These are phyloP conservation scores for Helicoverpa zea DNA, from an alignment of 1,140 invertebrate species.

Conservation along the genomic window DNA sequence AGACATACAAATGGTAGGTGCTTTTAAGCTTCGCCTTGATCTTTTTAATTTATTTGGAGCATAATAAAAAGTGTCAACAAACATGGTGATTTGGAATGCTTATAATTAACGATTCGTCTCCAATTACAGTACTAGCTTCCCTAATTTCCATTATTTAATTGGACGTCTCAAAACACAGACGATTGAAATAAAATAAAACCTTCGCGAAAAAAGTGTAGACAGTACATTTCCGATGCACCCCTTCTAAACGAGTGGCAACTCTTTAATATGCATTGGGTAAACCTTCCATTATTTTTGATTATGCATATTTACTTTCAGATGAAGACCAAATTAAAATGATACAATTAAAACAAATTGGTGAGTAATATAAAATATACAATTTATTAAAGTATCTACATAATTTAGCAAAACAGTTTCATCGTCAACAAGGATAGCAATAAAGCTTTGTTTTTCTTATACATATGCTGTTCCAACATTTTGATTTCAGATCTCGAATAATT, in stretches of 20 bases:
- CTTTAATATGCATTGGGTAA: slow-evolving; percentile 34
- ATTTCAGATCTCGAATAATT: slow-evolving; percentile 5
- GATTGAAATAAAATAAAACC: slow-evolving; percentile 14
- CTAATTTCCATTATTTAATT: slow-evolving; percentile 5
- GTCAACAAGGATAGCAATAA: slow-evolving; percentile 32
- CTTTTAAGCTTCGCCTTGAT: too few relatives aligned
- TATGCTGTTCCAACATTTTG: not conserved
- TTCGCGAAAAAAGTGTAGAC: slow-evolving; percentile 2
- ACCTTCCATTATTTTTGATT: slow-evolving; percentile 27
- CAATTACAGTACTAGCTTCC: not conserved
- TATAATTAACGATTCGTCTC: not conserved
- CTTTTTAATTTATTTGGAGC: too few relatives aligned
- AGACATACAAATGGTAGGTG: too few relatives aligned
- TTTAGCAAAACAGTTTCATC: slow-evolving; percentile 45
- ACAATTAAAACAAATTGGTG: not conserved
- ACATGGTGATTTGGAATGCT: not conserved
- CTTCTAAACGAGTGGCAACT: slow-evolving; percentile 1
- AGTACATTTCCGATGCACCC: slow-evolving; percentile 29
- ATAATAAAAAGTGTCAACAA: not conserved
- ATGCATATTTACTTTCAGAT: not conserved
- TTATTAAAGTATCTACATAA: slow-evolving; percentile 37
- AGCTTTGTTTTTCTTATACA: not conserved
- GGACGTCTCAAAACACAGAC: not conserved
- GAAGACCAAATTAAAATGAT: slow-evolving; percentile 16
- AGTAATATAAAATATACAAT: slow-evolving; percentile 34